A percentile compares a stretch with the other conserved stretches of the same genome.
Evolutionary conservation across 2,888 invertebrate genomes (phyloP).

Genomic region (Macroteleia sp.): DNA sequence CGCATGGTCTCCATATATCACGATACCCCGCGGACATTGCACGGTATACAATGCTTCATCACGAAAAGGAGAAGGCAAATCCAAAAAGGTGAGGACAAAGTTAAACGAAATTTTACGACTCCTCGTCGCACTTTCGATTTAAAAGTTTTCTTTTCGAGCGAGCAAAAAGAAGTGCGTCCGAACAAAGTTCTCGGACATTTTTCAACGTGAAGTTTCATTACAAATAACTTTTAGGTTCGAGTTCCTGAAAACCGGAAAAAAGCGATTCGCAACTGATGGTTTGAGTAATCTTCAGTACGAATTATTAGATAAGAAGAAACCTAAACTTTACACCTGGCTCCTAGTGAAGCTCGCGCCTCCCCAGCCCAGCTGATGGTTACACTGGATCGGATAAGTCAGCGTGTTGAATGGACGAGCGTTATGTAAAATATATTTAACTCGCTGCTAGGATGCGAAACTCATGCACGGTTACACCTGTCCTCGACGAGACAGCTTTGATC

Average conservation of each 20-base stretch:
- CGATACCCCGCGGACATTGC: slow-evolving; percentile 96
- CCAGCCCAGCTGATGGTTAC: slow-evolving; percentile 88
- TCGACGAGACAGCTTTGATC: not conserved
- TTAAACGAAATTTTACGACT: no score
- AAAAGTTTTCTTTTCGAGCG: no score
- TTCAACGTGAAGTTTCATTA: no score
- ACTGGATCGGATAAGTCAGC: slow-evolving; percentile 83
- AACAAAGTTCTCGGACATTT: no score
- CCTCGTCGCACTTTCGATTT: no score
- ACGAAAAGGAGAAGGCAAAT: slow-evolving; percentile 95
- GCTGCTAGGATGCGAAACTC: no score
- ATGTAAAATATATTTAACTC: slow-evolving; percentile 21
- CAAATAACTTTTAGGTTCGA: slow-evolving; percentile 91
- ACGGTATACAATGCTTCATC: slow-evolving; percentile 97
- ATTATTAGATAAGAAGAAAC: slow-evolving; percentile 87
- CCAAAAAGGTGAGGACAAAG: slow-evolving; percentile 93
- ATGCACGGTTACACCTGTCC: not conserved
- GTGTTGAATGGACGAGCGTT: slow-evolving; percentile 83
- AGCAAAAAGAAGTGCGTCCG: slow-evolving; percentile 6
- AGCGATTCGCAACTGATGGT: slow-evolving; percentile 93
- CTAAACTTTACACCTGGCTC: slow-evolving; percentile 92
- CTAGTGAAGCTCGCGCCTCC: slow-evolving; percentile 90
- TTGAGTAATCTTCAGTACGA: slow-evolving; percentile 93
- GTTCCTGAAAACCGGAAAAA: slow-evolving; percentile 92
- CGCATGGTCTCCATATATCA: slow-evolving; percentile 93